phyloP scores from a whole-genome alignment of 2,797 vertebrate genomes.

The Geotrypetes seraphini region DNA sequence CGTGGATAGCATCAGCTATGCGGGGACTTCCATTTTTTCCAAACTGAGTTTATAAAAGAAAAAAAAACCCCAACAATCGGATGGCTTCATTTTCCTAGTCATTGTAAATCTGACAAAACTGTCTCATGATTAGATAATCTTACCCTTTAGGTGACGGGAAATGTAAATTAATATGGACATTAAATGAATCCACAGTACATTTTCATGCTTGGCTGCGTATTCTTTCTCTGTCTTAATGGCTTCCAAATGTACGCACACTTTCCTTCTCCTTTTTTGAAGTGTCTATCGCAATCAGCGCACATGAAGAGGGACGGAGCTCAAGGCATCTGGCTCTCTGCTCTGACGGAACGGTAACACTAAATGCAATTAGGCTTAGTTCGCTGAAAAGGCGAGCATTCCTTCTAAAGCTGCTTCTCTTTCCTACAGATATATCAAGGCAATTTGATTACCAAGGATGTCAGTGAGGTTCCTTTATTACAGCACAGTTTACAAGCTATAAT shows the following conservation, averaged over 20 bases:
- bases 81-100: not conserved
- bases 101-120: constrained; percentile 1
- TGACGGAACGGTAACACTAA: constrained; percentile 4
- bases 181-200: constrained; percentile 1
- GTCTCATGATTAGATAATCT: constrained; percentile 4
- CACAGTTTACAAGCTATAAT: no score
- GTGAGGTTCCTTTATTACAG: no score
- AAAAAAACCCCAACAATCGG: no score
- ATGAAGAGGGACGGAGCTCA: constrained; percentile 4
- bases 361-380: constrained; percentile 1
- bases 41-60: no score
- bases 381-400: not conserved
- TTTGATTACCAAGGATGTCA: not conserved
- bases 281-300: not conserved
- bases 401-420: not conserved
- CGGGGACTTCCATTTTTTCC: no score
- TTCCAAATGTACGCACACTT: not conserved
- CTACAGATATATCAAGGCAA: not conserved
- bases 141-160: not conserved
- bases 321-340: not conserved
- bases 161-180: not conserved
- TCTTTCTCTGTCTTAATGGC: not conserved
- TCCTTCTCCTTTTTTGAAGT: not conserved
- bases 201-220: not conserved
- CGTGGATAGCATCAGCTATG: no score